phyloP scores from a whole-genome alignment of 2,113 vertebrate genomes.

The Silurus glanis region DNA sequence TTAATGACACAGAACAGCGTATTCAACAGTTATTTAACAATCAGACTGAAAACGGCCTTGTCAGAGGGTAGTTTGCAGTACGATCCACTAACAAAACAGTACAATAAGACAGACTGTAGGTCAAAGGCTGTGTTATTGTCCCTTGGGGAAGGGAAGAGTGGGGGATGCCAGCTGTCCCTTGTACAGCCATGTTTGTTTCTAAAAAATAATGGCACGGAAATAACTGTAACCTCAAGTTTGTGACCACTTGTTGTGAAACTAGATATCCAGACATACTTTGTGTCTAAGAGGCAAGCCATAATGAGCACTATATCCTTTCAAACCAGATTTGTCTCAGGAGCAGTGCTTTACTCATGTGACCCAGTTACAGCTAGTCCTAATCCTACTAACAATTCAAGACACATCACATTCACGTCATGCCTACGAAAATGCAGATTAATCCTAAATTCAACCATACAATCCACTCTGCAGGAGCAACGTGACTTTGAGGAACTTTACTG shows the following conservation, averaged over 20 bases:
- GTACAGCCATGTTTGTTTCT: neutral
- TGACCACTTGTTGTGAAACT: conserved; percentile 16
- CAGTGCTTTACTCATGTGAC: conserved; percentile 43
- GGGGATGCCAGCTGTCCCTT: conserved; percentile 16
- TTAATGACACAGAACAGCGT: neutral
- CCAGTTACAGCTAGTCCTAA: conserved; percentile 16
- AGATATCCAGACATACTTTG: conserved; percentile 17
- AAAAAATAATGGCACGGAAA: neutral
- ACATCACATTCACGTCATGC: conserved; percentile 62
- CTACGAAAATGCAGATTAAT: conserved; percentile 63
- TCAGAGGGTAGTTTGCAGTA: neutral
- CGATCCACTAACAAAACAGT: neutral
- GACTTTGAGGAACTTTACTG: conserved; percentile 15
- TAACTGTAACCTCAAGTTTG: conserved; percentile 4
- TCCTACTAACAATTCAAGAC: conserved; percentile 46
- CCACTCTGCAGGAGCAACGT: conserved; percentile 37
- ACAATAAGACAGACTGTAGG: conserved; percentile 18
- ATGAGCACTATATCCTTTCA: conserved; percentile 31
- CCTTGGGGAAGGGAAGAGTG: neutral
- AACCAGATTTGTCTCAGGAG: conserved; percentile 55
- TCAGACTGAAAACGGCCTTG: neutral
- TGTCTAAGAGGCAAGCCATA: conserved; percentile 9
- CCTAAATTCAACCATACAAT: conserved; percentile 62
- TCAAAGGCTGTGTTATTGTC: conserved; percentile 24
- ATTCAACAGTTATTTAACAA: neutral